Evolutionary conservation across 2,888 invertebrate species (phyloP), one percentile per base, ranked within the genome.

Genomic region (Oeneis ivallda): DNA sequence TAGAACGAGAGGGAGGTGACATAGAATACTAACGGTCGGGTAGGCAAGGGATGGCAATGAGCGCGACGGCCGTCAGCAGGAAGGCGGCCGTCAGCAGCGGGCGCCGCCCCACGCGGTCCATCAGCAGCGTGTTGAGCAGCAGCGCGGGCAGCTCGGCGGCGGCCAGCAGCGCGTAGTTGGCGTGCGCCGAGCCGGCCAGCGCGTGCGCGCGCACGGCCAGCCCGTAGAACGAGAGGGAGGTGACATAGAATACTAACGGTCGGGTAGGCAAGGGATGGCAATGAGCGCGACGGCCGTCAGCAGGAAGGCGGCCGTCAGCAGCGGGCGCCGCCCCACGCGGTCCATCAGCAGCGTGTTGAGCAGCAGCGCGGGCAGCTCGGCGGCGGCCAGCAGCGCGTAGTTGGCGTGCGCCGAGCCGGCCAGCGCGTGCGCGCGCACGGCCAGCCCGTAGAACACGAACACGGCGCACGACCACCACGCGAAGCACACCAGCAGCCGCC

Each of bases 391-490:
- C 76, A 89, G 81, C 74, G 85, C 87, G 80, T 84, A 89, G 76
- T 84, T 89, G 66, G 73, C 80, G 79, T 89, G 89, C 74, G 80
- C 74, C 15, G 85, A 81, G 70, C 88, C 87, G 9, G 82, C 79
- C 72, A 89, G 81, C 71, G 85, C 81, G 74, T 83, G 86, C 77
- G 89, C 80, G 63, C 83, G 83, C 72, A 86, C 90, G 37, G 90
- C 90, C 77, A 89, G 82, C 68, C 89, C 90, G 83, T 89, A 90
- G 82, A 88, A 89, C 79, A 90, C 90, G 82, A 90, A 87, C 76
- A 90, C 89, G 1, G 85, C 88, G 9, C 84, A 85, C 71, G 83
- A 72, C 90, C 90, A 90, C 90, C 90, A 90, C 74, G 80, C 83
- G 79, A 83, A 86, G 79, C 89, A 90, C 60, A 89, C 88, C 71